Percentiles rank a stretch among this genome's conserved stretches.
These are phyloP conservation scores for Myrmecophaga tridactyla DNA, from an alignment of 2,113 vertebrate species.

Conservation along the genomic window DNA sequence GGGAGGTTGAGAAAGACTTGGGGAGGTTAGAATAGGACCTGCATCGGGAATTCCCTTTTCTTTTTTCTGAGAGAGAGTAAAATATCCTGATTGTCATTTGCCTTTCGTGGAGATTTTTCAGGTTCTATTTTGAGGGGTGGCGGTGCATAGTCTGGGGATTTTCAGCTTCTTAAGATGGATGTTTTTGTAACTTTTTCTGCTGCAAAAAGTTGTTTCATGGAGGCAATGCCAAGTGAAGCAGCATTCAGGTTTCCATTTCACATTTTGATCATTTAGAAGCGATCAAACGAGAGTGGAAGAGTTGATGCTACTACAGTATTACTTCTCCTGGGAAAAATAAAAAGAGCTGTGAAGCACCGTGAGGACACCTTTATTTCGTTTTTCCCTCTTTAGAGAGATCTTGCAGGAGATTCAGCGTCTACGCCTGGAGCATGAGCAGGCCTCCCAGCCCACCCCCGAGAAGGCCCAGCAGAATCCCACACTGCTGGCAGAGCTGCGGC, in stretches of 20 bases:
- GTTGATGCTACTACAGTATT: too few relatives aligned
- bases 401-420: slow-evolving; percentile 96
- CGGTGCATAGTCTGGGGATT: too few relatives aligned
- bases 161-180: neutral
- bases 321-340: neutral
- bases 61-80: neutral
- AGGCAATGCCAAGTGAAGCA: neutral
- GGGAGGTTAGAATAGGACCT: neutral
- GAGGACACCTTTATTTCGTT: neutral
- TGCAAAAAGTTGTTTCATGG: neutral
- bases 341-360: rapidly evolving
- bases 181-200: neutral
- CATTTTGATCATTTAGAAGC: neutral
- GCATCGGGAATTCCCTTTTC: neutral
- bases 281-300: neutral
- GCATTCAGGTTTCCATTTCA: neutral
- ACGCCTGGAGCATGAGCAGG: slow-evolving; percentile 94
- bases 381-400: slow-evolving; percentile 87
- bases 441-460: slow-evolving; percentile 95
- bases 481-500: slow-evolving; percentile 91
- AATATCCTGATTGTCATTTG: neutral
- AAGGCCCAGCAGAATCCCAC: slow-evolving; percentile 98
- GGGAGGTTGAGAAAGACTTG: neutral
- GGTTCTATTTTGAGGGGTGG: too few relatives aligned
- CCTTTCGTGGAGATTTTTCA: neutral